Conservation (phyloP, 2,113 vertebrate species). For the Uria aalge region DNA sequence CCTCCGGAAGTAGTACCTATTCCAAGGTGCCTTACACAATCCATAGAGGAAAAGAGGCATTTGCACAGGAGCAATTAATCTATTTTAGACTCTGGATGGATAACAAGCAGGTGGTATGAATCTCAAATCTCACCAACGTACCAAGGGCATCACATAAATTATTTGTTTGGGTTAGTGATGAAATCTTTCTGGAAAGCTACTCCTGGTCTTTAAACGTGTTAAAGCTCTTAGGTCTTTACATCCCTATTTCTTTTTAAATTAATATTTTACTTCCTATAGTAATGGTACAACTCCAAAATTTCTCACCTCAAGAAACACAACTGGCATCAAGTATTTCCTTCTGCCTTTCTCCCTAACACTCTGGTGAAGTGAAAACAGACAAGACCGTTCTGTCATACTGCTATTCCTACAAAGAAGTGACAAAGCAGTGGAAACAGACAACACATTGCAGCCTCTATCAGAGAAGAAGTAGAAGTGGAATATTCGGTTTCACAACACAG, state of each 20-base stretch:
- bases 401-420: not conserved
- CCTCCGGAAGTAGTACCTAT: not conserved
- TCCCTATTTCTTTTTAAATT: not conserved
- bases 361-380: not conserved
- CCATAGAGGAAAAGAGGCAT: not conserved
- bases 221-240: not conserved
- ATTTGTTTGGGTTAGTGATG: not conserved
- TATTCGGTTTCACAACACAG: not conserved
- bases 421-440: fast-evolving
- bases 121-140: not conserved
- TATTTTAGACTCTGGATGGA: not conserved
- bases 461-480: not conserved
- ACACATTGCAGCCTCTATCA: fast-evolving
- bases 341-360: not conserved
- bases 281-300: not conserved
- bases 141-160: not conserved
- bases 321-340: not conserved
- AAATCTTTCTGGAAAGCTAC: not conserved
- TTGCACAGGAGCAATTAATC: not conserved
- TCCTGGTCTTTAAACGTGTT: not conserved
- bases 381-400: not conserved
- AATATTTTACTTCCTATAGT: not conserved
- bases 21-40: not conserved
- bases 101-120: not conserved
- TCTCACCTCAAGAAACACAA: not conserved